phyloP scores from a whole-genome alignment of 2,797 vertebrate species.

The Graptemys geographica region DNA sequence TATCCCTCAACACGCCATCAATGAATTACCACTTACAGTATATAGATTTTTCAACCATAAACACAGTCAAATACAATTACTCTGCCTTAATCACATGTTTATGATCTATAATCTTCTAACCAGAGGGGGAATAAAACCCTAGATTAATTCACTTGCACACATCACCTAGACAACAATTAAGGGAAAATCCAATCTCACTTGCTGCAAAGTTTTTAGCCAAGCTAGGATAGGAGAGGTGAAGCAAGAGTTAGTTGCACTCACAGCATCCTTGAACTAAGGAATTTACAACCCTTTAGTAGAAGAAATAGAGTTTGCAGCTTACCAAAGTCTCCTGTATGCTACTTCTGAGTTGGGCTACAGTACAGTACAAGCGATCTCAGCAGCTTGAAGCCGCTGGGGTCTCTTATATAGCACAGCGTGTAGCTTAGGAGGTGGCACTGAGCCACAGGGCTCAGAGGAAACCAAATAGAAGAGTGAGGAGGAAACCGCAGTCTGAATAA shows the following conservation, averaged over 20 bases:
- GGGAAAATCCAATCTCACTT: not conserved
- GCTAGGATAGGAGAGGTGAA: not conserved
- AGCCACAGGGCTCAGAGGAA: slow-evolving; percentile 79
- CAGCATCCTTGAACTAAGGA: not conserved
- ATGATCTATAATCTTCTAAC: not conserved
- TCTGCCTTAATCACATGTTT: not conserved
- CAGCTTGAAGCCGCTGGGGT: slow-evolving; percentile 30
- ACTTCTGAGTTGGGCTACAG: slow-evolving; percentile 59
- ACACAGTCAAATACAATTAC: not conserved
- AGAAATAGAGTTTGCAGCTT: slow-evolving; percentile 46
- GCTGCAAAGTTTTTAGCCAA: not conserved
- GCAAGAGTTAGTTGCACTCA: not conserved
- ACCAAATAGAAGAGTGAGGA: slow-evolving; percentile 77
- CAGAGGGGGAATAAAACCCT: not conserved
- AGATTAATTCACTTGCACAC: not conserved
- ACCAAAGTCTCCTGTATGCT: slow-evolving; percentile 50
- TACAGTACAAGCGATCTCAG: slow-evolving; percentile 31
- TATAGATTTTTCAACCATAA: not conserved
- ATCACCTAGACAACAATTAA: not conserved
- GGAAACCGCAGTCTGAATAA: slow-evolving; percentile 71
- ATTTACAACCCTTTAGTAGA: not conserved
- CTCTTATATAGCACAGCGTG: slow-evolving; percentile 84
- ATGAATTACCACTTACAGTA: not conserved
- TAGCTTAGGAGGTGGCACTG: slow-evolving; percentile 78
- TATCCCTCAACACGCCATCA: not conserved